These are phyloP conservation scores for Junonia oenone DNA, from an alignment of 2,888 invertebrate species.

Conservation along the genomic window DNA sequence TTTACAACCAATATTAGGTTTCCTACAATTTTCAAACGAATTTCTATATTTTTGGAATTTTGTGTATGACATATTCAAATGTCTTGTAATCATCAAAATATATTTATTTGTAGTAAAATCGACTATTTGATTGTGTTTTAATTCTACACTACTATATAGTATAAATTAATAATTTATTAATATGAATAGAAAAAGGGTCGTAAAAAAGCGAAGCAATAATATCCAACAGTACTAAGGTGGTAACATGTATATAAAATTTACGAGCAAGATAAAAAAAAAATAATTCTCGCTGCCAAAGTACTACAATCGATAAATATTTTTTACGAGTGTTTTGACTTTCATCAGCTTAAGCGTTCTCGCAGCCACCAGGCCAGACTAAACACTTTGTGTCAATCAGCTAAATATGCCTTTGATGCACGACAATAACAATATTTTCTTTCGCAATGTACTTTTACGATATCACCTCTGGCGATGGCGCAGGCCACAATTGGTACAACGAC, in stretches of 20 bases:
- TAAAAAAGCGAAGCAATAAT: conserved; percentile 10
- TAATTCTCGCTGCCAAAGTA: conserved; percentile 30
- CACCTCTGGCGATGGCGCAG: conserved; percentile 41
- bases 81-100: background rate
- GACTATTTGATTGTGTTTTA: no score
- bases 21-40: conserved; percentile 29
- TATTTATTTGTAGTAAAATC: no score
- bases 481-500: conserved; percentile 53
- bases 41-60: conserved; percentile 14
- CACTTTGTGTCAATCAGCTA: conserved; percentile 59
- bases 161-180: no score
- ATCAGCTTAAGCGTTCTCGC: conserved; percentile 57
- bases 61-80: background rate
- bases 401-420: conserved; percentile 44
- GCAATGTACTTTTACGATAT: conserved; percentile 57
- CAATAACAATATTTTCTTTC: conserved; percentile 62
- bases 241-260: conserved; percentile 21
- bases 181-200: background rate
- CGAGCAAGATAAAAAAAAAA: conserved; percentile 22
- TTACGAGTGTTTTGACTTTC: conserved; percentile 57
- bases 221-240: conserved; percentile 13
- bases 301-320: conserved; percentile 35
- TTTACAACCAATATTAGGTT: conserved; percentile 45
- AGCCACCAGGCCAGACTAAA: conserved; percentile 51
- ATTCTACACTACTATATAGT: no score